phyloP scores from a whole-genome alignment of 2,797 vertebrate species.

The Pangasius larnaudii region DNA sequence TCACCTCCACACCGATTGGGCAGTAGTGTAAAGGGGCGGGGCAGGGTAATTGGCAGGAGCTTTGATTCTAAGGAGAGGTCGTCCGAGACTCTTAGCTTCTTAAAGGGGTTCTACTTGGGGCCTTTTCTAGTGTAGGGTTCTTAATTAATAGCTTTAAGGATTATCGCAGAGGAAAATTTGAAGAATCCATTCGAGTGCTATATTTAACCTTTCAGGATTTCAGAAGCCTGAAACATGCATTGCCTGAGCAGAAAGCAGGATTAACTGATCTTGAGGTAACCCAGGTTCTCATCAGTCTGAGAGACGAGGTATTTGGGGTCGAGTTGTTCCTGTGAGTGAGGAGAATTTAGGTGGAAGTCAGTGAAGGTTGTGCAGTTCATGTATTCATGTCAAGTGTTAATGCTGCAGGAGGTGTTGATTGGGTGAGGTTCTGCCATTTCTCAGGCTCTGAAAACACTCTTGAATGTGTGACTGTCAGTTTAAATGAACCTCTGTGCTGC shows the following conservation, averaged over 20 bases:
- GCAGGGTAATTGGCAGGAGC: not conserved
- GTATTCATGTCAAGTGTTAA: not conserved
- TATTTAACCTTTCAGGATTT: not conserved
- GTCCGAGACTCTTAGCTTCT: not conserved
- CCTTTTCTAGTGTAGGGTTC: not conserved
- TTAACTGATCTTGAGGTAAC: not conserved
- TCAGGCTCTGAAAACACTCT: slow-evolving; percentile 20
- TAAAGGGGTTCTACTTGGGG: not conserved
- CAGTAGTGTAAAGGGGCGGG: not conserved
- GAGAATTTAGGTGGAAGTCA: not conserved
- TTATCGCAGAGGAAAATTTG: not conserved
- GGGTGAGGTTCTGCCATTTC: slow-evolving; percentile 36
- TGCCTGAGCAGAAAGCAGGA: not conserved
- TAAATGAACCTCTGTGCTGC: slow-evolving; percentile 45
- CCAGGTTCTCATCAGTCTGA: not conserved
- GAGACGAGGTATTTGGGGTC: not conserved
- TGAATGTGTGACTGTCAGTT: slow-evolving; percentile 50
- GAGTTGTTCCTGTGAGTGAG: not conserved
- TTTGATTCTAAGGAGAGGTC: not conserved
- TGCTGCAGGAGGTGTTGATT: slow-evolving; percentile 52
- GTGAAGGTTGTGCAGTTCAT: not conserved
- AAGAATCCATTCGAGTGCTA: not conserved
- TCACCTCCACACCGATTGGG: not conserved
- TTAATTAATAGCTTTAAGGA: not conserved
- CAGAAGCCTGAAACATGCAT: not conserved